A percentile compares a stretch with the other conserved stretches of the same genome.
Evolutionary conservation across 2,888 invertebrate species (phyloP).

Genomic region (Drosophila subquinaria): DNA sequence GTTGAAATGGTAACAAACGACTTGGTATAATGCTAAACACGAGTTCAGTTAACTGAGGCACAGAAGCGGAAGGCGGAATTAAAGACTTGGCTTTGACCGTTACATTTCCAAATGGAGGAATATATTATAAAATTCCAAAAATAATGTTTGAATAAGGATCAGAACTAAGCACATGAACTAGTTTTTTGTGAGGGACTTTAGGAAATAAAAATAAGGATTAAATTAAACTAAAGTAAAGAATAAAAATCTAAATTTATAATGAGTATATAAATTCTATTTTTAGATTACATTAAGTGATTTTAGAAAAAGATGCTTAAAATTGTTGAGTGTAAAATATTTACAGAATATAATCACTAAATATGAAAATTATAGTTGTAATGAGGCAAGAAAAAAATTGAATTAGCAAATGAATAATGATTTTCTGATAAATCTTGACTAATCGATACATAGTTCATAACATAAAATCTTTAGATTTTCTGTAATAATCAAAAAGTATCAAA

Average conservation of each 20-base stretch:
- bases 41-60: conserved; percentile 11
- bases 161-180: background rate
- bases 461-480: no score
- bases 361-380: no score
- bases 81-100: conserved; percentile 6
- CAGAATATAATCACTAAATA: no score
- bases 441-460: no score
- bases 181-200: background rate
- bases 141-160: background rate
- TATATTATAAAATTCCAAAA: background rate
- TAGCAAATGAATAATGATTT: no score
- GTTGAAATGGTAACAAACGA: conserved; percentile 35
- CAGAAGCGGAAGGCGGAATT: background rate
- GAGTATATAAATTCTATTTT: no score
- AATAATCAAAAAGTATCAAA: no score
- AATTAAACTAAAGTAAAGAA: background rate
- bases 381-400: no score
- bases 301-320: no score
- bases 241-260: background rate
- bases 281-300: no score
- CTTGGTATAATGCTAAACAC: conserved; percentile 42
- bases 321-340: no score
- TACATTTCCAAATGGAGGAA: conserved; percentile 1
- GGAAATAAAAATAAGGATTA: background rate
- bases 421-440: no score